A percentile compares a stretch with the other conserved stretches of the same genome.
Conservation (phyloP, 2,113 vertebrate genomes). For the Egretta garzetta region DNA sequence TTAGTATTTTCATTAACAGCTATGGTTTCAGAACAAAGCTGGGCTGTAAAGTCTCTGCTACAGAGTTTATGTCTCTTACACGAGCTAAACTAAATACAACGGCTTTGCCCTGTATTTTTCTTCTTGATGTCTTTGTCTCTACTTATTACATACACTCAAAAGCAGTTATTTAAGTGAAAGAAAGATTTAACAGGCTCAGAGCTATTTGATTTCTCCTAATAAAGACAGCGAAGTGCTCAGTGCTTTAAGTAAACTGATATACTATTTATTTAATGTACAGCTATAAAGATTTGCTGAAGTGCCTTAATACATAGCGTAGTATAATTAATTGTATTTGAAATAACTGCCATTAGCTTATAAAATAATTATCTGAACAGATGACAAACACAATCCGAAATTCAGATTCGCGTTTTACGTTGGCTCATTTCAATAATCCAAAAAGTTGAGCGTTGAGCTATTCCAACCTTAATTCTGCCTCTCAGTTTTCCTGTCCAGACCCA, state of each 20-base stretch:
- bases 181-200: constrained; percentile 20
- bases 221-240: not conserved
- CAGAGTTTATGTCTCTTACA: not conserved
- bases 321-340: constrained; percentile 7
- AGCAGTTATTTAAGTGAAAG: constrained; percentile 31
- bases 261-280: not conserved
- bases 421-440: not conserved
- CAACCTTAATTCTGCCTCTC: not conserved
- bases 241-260: constrained; percentile 6
- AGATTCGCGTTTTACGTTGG: not conserved
- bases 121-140: not conserved
- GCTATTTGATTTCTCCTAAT: constrained; percentile 31
- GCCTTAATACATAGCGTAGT: not conserved
- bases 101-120: not conserved
- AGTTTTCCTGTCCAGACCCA: not conserved
- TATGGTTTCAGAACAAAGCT: constrained; percentile 55
- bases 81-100: not conserved
- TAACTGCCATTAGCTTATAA: not conserved
- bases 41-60: not conserved
- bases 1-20: constrained; percentile 71
- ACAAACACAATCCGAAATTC: constrained; percentile 12
- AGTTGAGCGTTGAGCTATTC: not conserved
- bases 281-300: not conserved
- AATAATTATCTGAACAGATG: not conserved
- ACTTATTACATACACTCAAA: not conserved